phyloP scores from a whole-genome alignment of 1,140 invertebrate genomes.

The Zaprionus capensis region DNA sequence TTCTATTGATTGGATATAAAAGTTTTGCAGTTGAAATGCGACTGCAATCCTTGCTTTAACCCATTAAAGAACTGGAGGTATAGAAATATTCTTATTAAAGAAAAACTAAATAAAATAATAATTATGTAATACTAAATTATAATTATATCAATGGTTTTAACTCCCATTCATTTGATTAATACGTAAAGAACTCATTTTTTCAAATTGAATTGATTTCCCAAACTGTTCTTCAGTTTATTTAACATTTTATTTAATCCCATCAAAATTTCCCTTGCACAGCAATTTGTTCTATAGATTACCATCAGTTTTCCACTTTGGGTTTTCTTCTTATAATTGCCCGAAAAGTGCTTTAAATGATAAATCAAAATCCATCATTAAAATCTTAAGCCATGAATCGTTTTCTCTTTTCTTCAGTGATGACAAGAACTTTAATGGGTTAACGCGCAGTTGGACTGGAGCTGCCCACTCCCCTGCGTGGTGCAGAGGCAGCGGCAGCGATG shows the following conservation, averaged over 20 bases:
- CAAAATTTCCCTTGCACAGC: not conserved
- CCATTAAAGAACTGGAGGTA: not conserved
- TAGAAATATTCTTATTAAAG: not conserved
- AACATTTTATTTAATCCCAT: not conserved
- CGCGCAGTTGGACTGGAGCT: slow-evolving; percentile 16
- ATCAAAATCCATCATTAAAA: slow-evolving; percentile 22
- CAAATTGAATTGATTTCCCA: not conserved
- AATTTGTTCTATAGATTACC: not conserved
- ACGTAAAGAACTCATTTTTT: too few species aligned
- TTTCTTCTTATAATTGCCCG: slow-evolving; percentile 8
- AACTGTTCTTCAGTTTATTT: not conserved
- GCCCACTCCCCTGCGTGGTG: not conserved
- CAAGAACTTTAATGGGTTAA: slow-evolving; percentile 43
- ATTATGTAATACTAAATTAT: not conserved
- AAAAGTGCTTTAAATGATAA: slow-evolving; percentile 13
- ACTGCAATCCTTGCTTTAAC: not conserved
- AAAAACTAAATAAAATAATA: not conserved
- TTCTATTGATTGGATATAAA: not conserved
- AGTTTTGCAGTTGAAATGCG: not conserved
- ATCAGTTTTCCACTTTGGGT: slow-evolving; percentile 13
- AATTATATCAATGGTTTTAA: not conserved
- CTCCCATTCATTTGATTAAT: not conserved
- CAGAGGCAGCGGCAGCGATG: not conserved
- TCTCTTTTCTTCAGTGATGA: slow-evolving; percentile 24
- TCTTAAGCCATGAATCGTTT: not conserved